These are phyloP conservation scores for Phenganax subtilis DNA, from an alignment of 92 coral and sea anemone genomes.

Conservation along the genomic window DNA sequence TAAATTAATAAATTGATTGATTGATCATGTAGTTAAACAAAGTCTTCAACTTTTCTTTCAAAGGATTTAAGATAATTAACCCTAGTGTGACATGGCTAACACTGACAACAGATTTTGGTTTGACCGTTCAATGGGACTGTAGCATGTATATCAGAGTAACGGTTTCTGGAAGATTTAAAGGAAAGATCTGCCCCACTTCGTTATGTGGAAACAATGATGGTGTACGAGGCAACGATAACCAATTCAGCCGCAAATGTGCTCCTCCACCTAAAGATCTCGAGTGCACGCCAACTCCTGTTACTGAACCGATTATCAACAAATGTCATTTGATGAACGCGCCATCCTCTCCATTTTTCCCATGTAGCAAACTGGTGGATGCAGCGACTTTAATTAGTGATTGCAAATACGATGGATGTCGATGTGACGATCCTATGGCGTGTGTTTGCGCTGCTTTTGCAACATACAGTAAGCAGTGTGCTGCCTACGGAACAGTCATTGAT, in stretches of 20 bases:
- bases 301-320: constrained; percentile 43
- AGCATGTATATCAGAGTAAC: not conserved
- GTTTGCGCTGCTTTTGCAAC: constrained; percentile 79
- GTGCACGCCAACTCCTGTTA: constrained; percentile 41
- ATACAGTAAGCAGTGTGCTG: constrained; percentile 75
- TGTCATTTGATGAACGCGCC: constrained; percentile 71
- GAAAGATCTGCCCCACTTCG: constrained; percentile 7
- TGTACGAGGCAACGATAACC: not conserved
- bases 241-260: constrained; percentile 51
- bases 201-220: constrained; percentile 29
- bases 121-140: constrained; percentile 8
- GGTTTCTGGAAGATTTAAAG: constrained; percentile 26
- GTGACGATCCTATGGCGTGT: constrained; percentile 60
- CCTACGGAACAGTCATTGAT: constrained; percentile 59
- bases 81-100: not conserved
- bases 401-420: constrained; percentile 72
- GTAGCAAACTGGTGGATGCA: constrained; percentile 69
- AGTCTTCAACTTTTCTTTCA: too few relatives aligned
- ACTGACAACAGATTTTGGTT: constrained; percentile 19
- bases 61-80: too few relatives aligned
- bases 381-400: constrained; percentile 59
- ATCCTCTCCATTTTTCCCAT: constrained; percentile 62
- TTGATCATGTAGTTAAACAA: too few relatives aligned
- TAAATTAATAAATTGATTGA: too few relatives aligned
- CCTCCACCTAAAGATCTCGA: constrained; percentile 54